A percentile compares a stretch with the other conserved stretches of the same genome.
These are phyloP conservation scores for Prunella strophiata DNA, from an alignment of 2,797 vertebrate species.

Conservation along the genomic window DNA sequence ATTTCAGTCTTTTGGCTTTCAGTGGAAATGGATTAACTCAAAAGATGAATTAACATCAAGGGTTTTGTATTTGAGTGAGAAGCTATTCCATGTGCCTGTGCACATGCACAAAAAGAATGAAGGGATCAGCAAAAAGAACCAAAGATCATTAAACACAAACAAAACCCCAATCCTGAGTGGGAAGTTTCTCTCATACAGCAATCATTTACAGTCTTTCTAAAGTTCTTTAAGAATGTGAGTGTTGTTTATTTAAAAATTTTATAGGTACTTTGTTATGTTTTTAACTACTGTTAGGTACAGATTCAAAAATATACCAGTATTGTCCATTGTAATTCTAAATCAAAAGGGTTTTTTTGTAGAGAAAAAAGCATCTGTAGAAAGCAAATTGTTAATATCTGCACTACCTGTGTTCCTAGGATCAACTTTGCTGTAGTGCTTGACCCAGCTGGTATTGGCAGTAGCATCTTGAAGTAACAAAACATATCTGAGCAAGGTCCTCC, in stretches of 20 bases:
- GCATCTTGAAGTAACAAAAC: background rate
- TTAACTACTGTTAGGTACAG: background rate
- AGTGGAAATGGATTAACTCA: constrained; percentile 21
- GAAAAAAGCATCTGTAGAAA: background rate
- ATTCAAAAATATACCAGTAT: background rate
- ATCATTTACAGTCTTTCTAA: background rate
- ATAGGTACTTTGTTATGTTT: background rate
- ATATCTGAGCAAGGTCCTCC: background rate
- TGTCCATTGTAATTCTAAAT: background rate
- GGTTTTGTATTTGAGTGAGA: constrained; percentile 17
- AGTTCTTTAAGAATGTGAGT: background rate
- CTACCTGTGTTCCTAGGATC: background rate
- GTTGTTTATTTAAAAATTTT: background rate
- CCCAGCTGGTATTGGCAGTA: background rate
- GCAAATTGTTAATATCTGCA: background rate
- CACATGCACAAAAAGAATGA: background rate
- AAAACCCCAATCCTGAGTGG: background rate
- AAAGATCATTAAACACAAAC: background rate
- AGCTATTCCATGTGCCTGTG: background rate
- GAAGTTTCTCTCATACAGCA: background rate
- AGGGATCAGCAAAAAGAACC: background rate
- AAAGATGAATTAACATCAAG: constrained; percentile 5
- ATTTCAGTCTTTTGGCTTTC: background rate
- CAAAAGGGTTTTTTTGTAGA: background rate
- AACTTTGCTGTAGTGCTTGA: background rate